Evolutionary conservation across 35 echinoderm and acorn worm genomes (phyloP).

Genomic region (Heliocidaris tuberculata): DNA sequence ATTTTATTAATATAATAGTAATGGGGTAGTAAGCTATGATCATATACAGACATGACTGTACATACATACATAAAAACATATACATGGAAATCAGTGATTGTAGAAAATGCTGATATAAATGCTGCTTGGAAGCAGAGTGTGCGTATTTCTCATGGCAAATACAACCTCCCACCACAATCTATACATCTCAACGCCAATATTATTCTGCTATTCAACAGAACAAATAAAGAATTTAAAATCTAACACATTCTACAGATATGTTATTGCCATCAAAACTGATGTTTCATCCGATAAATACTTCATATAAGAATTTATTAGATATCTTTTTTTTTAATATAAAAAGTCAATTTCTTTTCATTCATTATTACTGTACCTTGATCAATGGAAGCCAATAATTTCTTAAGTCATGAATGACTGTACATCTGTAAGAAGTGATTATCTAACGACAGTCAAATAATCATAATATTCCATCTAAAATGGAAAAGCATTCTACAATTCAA

Average conservation of each 20-base stretch:
- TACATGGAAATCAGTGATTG: slow-evolving; percentile 7
- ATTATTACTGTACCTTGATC: background rate
- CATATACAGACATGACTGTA: slow-evolving; percentile 30
- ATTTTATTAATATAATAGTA: slow-evolving; percentile 44
- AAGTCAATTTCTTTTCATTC: background rate
- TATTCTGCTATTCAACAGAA: background rate
- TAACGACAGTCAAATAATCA: background rate
- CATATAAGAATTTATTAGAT: background rate
- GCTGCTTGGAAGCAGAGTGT: background rate
- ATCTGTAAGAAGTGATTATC: background rate
- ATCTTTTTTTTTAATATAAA: background rate
- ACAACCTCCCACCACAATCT: background rate
- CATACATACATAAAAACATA: background rate
- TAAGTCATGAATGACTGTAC: background rate
- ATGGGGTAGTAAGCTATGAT: background rate
- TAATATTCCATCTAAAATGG: background rate
- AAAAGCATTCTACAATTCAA: background rate
- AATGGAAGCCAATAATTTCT: background rate
- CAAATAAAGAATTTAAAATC: background rate
- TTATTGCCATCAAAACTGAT: background rate
- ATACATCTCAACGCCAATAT: background rate
- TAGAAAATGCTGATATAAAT: slow-evolving; percentile 1
- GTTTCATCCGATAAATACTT: background rate
- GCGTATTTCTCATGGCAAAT: background rate
- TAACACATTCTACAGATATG: background rate